phyloP scores from a whole-genome alignment of 37 sponge, comb jelly and placozoan species.

The Amphimedon queenslandica region DNA sequence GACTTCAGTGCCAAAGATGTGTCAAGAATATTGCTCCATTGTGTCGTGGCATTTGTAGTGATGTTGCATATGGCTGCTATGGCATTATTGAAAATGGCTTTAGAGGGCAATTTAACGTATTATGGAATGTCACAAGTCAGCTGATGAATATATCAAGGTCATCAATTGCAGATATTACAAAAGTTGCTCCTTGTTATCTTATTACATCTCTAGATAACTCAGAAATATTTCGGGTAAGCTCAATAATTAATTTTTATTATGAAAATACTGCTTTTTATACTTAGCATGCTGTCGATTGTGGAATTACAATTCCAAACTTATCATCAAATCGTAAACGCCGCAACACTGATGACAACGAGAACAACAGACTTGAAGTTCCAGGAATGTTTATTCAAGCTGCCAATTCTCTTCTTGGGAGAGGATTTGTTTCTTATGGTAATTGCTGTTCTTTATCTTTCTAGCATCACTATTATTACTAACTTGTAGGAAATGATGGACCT shows the following conservation, averaged over 20 bases:
- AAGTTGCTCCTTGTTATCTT: too few relatives aligned
- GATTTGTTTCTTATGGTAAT: neutral
- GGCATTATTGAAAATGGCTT: conserved; percentile 9
- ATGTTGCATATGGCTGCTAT: conserved; percentile 23
- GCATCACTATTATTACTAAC: too few relatives aligned
- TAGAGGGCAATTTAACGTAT: conserved; percentile 5
- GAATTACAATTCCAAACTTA: too few relatives aligned
- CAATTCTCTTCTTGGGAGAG: neutral
- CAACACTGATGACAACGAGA: neutral
- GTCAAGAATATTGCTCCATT: neutral
- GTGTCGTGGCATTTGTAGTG: conserved; percentile 13
- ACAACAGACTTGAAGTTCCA: neutral
- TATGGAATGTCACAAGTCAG: conserved; percentile 20
- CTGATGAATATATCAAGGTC: neutral
- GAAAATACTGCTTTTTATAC: too few relatives aligned
- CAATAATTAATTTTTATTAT: too few relatives aligned
- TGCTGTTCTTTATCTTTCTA: too few relatives aligned
- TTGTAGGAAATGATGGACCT: conserved; percentile 1
- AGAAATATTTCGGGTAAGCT: too few relatives aligned
- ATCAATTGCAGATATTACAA: too few relatives aligned
- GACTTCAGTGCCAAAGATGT: conserved; percentile 18
- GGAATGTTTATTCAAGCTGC: neutral
- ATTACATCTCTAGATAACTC: too few relatives aligned
- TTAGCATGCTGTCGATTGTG: too few relatives aligned
- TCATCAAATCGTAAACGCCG: conserved; percentile 1